phyloP scores from a whole-genome alignment of 2,113 vertebrate genomes.

The Callospermophilus lateralis region DNA sequence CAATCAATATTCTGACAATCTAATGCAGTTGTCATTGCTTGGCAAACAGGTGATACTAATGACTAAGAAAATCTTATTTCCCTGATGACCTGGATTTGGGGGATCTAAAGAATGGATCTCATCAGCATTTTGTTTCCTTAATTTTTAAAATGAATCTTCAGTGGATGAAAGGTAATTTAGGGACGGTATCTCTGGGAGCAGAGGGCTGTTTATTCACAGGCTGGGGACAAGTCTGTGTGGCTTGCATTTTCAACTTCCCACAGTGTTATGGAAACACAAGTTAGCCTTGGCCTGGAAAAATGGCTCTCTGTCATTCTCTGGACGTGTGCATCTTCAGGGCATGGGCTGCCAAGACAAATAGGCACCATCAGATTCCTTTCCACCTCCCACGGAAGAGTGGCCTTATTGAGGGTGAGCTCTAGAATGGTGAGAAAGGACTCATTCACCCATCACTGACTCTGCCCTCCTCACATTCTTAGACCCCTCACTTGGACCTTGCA shows the following conservation, averaged over 20 bases:
- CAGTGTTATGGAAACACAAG: conserved; percentile 73
- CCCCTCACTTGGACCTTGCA: conserved; percentile 50
- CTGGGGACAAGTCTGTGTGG: conserved; percentile 34
- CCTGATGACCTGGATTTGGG: not conserved
- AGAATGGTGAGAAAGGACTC: conserved; percentile 54
- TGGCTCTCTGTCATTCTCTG: conserved; percentile 71
- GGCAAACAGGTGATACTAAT: not conserved
- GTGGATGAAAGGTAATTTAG: conserved; percentile 57
- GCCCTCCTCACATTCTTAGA: conserved; percentile 58
- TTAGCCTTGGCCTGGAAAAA: conserved; percentile 75
- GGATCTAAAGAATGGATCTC: not conserved
- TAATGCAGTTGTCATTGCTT: not conserved
- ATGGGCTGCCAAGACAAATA: conserved; percentile 72
- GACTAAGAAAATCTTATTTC: not conserved
- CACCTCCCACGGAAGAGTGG: conserved; percentile 57
- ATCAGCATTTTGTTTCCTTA: conserved; percentile 43
- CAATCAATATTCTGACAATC: not conserved
- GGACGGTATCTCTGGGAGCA: conserved; percentile 63
- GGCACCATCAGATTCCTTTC: conserved; percentile 70
- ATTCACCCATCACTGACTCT: conserved; percentile 57
- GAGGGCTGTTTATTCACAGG: conserved; percentile 61
- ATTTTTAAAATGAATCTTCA: conserved; percentile 45
- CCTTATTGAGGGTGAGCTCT: conserved; percentile 43
- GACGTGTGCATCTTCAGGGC: conserved; percentile 68
- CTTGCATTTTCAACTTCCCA: conserved; percentile 78